Percentiles rank a stretch among this genome's conserved stretches.
Evolutionary conservation across 2,797 vertebrate genomes (phyloP).

Genomic region (Atherinosoma microstoma): DNA sequence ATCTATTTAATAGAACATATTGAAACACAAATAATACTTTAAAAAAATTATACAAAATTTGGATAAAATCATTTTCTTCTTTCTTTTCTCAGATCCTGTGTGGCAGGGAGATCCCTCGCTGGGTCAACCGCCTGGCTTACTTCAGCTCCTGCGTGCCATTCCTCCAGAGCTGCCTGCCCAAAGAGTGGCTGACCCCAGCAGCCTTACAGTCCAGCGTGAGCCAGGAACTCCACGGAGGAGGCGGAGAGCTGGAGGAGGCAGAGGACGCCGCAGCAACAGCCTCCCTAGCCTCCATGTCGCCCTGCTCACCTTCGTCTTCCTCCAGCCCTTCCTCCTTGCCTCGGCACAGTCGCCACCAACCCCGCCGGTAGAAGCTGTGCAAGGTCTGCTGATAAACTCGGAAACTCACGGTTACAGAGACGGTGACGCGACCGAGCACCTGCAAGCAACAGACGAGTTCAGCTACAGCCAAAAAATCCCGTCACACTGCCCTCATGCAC

Average conservation of each 20-base stretch:
- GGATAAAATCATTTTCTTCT: neutral
- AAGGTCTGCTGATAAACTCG: neutral
- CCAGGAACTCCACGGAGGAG: conserved; percentile 94
- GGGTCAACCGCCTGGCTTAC: conserved; percentile 99
- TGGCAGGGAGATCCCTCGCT: conserved; percentile 96
- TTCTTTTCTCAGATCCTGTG: conserved; percentile 90
- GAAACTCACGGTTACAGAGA: conserved; percentile 8
- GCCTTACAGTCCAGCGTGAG: conserved; percentile 97
- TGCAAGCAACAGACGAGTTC: conserved; percentile 22
- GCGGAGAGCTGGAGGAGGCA: conserved; percentile 91
- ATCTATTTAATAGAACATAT: too few relatives aligned
- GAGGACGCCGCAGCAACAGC: conserved; percentile 86
- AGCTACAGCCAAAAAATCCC: conserved; percentile 27
- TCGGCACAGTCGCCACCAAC: conserved; percentile 83
- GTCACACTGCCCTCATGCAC: conserved; percentile 22
- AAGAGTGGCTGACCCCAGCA: conserved; percentile 98
- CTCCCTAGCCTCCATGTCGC: conserved; percentile 84
- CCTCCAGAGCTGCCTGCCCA: conserved; percentile 98
- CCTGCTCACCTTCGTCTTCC: conserved; percentile 67
- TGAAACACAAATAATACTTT: too few relatives aligned
- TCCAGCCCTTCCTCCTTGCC: conserved; percentile 71
- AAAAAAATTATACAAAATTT: too few relatives aligned
- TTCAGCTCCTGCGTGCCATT: conserved; percentile 99
- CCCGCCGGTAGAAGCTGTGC: conserved; percentile 62
- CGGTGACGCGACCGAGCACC: conserved; percentile 12